Conservation (phyloP, 2,113 vertebrate genomes). For the Sinocyclocheilus anophthalmus region DNA sequence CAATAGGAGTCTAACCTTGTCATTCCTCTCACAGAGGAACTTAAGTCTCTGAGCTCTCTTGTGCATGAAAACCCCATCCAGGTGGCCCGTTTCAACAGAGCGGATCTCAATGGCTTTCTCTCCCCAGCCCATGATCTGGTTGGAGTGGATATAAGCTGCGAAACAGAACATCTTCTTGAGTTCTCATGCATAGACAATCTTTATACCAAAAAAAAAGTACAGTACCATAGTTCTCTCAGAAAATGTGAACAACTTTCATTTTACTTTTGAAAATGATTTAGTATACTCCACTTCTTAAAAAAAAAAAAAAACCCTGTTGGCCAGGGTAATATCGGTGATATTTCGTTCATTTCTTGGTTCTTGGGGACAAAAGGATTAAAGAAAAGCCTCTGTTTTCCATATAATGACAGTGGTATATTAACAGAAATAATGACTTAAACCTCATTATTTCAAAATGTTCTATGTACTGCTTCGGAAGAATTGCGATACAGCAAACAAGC, state of each 20-base stretch:
- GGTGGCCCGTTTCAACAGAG: constrained; percentile 96
- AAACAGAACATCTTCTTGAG: constrained; percentile 55
- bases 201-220: not conserved
- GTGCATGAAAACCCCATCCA: constrained; percentile 99
- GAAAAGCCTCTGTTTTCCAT: not conserved
- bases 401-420: not conserved
- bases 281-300: not conserved
- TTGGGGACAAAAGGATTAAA: not conserved
- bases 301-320: not conserved
- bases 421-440: not conserved
- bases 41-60: constrained; percentile 98
- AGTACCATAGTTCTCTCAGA: not conserved
- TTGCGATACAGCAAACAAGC: not conserved
- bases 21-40: constrained; percentile 98
- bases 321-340: not conserved
- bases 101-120: constrained; percentile 99
- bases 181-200: not conserved
- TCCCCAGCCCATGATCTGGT: constrained; percentile 99
- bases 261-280: not conserved
- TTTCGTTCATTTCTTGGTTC: not conserved
- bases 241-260: not conserved
- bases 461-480: not conserved
- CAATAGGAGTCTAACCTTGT: constrained; percentile 83
- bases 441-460: too few relatives aligned
- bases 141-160: constrained; percentile 95